Conservation (phyloP, 2,888 invertebrate species). For the Baccha elongata region DNA sequence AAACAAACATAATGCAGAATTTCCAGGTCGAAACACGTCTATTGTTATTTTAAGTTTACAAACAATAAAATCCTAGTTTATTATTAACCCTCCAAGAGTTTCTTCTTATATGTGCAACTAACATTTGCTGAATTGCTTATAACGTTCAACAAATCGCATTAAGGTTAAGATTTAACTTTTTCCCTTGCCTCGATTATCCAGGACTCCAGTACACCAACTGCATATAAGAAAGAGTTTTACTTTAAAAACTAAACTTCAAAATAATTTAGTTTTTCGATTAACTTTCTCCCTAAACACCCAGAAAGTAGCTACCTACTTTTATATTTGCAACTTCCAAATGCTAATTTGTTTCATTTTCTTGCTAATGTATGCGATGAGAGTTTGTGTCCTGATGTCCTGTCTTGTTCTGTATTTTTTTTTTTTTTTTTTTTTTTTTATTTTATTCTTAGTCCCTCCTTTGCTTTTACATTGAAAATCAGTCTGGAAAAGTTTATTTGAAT, state of each 20-base stretch:
- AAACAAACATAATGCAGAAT: too few relatives aligned
- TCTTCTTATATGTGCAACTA: conserved; percentile 10
- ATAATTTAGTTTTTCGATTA: conserved; percentile 69
- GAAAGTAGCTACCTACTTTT: conserved; percentile 3
- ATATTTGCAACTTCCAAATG: conserved; percentile 52
- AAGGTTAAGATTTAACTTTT: conserved; percentile 7
- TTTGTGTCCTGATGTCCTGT: conserved; percentile 43
- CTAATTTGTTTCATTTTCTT: conserved; percentile 70
- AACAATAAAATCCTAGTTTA: conserved; percentile 20
- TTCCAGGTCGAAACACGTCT: too few relatives aligned
- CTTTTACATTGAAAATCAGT: conserved; percentile 68
- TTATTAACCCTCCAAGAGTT: conserved; percentile 5
- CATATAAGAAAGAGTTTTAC: conserved; percentile 7
- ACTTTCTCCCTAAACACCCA: conserved; percentile 51
- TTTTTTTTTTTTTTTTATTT: background rate
- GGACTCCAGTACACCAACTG: too few relatives aligned
- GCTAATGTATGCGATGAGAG: conserved; percentile 69
- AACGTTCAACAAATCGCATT: conserved; percentile 47
- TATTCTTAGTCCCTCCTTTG: too few relatives aligned
- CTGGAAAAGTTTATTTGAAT: conserved; percentile 56
- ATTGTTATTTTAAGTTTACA: conserved; percentile 20
- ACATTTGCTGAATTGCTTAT: conserved; percentile 32
- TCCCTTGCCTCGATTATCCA: background rate
- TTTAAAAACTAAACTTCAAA: conserved; percentile 40
- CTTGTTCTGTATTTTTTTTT: background rate